Evolutionary conservation across 30 jellyfish, hydroid and myxozoan species (phyloP).

Genomic region (Kudoa iwatai): DNA sequence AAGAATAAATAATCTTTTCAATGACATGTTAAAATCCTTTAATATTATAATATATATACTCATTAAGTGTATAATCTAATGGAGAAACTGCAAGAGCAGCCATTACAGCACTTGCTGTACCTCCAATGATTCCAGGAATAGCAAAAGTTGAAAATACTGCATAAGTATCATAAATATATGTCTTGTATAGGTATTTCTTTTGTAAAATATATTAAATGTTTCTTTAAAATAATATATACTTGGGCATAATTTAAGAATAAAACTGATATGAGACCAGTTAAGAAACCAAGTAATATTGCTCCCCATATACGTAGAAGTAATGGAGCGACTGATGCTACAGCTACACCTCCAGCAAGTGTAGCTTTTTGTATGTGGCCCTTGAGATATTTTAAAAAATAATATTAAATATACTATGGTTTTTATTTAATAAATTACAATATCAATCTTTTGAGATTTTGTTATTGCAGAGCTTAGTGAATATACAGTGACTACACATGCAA

Average conservation of each 20-base stretch:
- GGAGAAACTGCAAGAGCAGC: not conserved
- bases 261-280: slow-evolving; percentile 13
- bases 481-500: slow-evolving; percentile 18
- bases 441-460: no score
- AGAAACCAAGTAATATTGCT: slow-evolving; percentile 39
- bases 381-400: no score
- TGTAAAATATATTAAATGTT: no score
- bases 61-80: not conserved
- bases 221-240: not conserved
- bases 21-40: no score
- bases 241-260: not conserved
- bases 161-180: not conserved
- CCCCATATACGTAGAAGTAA: slow-evolving; percentile 51
- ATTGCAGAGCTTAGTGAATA: no score
- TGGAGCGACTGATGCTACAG: slow-evolving; percentile 65
- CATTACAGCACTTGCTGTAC: slow-evolving; percentile 1
- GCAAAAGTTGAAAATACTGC: not conserved
- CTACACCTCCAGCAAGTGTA: slow-evolving; percentile 88
- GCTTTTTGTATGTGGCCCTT: slow-evolving; percentile 69
- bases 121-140: not conserved
- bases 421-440: no score
- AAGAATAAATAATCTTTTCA: not conserved
- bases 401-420: no score
- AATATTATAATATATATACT: no score
- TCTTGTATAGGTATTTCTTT: not conserved